Percentiles rank a stretch among this genome's conserved stretches.
Evolutionary conservation across 2,888 invertebrate species (phyloP).

Genomic region (Sialis lutaria): DNA sequence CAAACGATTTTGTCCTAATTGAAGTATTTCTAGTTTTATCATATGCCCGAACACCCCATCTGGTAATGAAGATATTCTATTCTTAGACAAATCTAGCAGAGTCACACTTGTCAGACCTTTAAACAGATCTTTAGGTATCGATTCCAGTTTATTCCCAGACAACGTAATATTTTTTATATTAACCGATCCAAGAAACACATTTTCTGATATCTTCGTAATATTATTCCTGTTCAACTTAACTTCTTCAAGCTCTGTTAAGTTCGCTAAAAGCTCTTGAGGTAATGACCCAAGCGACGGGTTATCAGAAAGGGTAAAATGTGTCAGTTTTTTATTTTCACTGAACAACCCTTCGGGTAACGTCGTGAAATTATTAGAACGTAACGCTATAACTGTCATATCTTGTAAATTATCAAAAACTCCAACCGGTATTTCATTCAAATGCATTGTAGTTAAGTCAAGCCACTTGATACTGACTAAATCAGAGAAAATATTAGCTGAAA

Average conservation of each 20-base stretch:
- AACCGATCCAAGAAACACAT: conserved; percentile 40
- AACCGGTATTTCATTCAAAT: conserved; percentile 38
- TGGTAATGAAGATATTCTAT: conserved; percentile 38
- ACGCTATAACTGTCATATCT: conserved; percentile 42
- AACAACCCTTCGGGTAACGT: conserved; percentile 43
- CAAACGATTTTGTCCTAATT: conserved; percentile 46
- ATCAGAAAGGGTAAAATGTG: conserved; percentile 33
- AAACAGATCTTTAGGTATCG: conserved; percentile 42
- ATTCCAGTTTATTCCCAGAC: conserved; percentile 15
- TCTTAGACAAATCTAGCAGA: conserved; percentile 45
- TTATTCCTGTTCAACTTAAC: conserved; percentile 32
- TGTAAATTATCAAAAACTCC: conserved; percentile 41
- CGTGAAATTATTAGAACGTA: conserved; percentile 48
- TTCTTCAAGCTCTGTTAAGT: conserved; percentile 34
- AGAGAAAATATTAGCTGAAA: conserved; percentile 42
- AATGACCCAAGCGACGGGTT: conserved; percentile 38
- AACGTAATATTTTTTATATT: conserved; percentile 26
- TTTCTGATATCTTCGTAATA: conserved; percentile 35
- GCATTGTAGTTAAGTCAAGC: conserved; percentile 51
- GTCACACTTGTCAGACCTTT: conserved; percentile 40
- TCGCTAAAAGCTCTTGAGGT: conserved; percentile 39
- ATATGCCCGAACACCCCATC: conserved; percentile 38
- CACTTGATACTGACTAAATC: conserved; percentile 41
- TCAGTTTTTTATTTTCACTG: conserved; percentile 13
- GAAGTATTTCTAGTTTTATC: conserved; percentile 35